Percentiles rank a stretch among this genome's conserved stretches.
Conservation (phyloP, 1,140 invertebrate genomes). For the Zaprionus inermis region DNA sequence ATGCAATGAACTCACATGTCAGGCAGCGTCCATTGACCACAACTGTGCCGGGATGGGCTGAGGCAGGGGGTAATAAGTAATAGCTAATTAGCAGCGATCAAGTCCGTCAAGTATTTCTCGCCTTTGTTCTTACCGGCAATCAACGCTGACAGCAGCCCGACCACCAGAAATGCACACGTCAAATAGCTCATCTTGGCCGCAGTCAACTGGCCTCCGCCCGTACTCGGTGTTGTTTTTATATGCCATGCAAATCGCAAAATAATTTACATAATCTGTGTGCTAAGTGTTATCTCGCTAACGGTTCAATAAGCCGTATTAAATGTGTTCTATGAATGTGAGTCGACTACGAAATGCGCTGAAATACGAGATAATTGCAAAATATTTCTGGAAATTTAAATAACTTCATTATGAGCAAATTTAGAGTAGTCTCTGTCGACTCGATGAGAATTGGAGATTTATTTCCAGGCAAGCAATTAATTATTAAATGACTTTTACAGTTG, state of each 20-base stretch:
- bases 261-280: conserved; percentile 56
- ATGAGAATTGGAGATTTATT: background rate
- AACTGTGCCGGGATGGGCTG: conserved; percentile 61
- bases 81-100: conserved; percentile 8
- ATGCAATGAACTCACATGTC: conserved; percentile 53
- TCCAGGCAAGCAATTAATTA: background rate
- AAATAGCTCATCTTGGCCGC: conserved; percentile 60
- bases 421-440: background rate
- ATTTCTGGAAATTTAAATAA: too few relatives aligned
- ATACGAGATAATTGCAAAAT: too few relatives aligned
- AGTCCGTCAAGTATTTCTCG: background rate
- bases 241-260: conserved; percentile 42
- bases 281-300: conserved; percentile 42
- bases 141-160: conserved; percentile 55
- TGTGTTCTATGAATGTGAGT: background rate
- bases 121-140: conserved; percentile 53
- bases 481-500: background rate
- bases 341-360: conserved; percentile 16
- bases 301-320: conserved; percentile 22
- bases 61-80: conserved; percentile 10
- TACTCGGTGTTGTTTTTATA: conserved; percentile 50
- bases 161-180: conserved; percentile 55
- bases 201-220: conserved; percentile 16
- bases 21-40: conserved; percentile 65
- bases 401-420: too few relatives aligned